Conservation (phyloP, 2,797 vertebrate genomes). For the Apogon talboti region DNA sequence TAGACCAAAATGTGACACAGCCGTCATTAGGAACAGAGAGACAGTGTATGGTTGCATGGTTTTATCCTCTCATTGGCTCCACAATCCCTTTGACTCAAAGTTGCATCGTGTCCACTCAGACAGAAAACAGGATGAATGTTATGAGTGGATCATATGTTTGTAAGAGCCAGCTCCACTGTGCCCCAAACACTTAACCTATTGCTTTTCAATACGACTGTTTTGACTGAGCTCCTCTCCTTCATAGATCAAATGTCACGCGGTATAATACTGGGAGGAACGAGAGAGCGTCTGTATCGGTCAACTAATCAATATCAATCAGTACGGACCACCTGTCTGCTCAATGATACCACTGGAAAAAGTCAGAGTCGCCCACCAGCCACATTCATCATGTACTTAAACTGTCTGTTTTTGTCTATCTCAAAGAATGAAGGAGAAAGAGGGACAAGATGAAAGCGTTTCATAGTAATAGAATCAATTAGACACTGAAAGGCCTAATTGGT, state of each 20-base stretch:
- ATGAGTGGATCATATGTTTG: neutral
- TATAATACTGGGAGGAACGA: neutral
- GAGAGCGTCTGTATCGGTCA: constrained; percentile 3
- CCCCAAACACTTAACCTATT: constrained; percentile 11
- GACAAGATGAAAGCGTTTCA: constrained; percentile 4
- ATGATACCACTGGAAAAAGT: neutral
- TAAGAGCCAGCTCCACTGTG: neutral
- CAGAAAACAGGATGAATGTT: neutral
- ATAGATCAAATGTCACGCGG: constrained; percentile 1
- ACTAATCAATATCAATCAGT: constrained; percentile 35
- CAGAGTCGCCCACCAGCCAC: constrained; percentile 1
- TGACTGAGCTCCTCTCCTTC: neutral
- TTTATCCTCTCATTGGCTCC: constrained; percentile 3
- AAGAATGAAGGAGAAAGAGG: neutral
- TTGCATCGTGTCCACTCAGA: neutral
- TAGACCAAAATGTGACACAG: constrained; percentile 3
- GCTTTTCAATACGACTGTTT: neutral
- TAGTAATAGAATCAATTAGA: constrained; percentile 33
- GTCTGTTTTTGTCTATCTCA: neutral
- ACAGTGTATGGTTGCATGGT: neutral
- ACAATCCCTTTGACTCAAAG: neutral
- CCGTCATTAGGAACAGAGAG: constrained; percentile 19
- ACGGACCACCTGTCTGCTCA: constrained; percentile 2
- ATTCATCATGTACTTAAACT: constrained; percentile 8
- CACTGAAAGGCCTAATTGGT: constrained; percentile 15